These are phyloP conservation scores for Phalacrocorax pelagicus DNA, from an alignment of 2,113 vertebrate species.

Conservation along the genomic window DNA sequence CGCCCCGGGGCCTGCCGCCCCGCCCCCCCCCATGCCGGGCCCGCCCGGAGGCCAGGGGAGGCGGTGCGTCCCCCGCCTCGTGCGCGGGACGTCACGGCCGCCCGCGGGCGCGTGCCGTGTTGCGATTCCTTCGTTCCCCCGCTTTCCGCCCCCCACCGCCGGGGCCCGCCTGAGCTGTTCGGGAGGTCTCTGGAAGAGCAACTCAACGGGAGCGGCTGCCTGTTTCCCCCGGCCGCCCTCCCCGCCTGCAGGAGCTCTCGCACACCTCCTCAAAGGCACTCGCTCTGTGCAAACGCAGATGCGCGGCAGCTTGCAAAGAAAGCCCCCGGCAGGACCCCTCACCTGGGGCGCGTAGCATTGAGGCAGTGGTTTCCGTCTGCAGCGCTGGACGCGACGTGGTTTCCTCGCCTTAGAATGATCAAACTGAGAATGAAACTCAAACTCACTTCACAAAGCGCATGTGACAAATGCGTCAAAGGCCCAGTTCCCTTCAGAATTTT, in stretches of 20 bases:
- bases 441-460: too few species aligned
- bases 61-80: too few species aligned
- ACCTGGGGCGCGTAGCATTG: too few species aligned
- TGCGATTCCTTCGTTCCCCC: background rate
- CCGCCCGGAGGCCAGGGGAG: too few species aligned
- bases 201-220: too few species aligned
- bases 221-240: background rate
- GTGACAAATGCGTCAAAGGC: fast-evolving
- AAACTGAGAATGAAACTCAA: background rate
- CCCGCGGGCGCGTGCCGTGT: background rate
- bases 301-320: background rate
- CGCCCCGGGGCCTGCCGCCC: too few species aligned
- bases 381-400: background rate
- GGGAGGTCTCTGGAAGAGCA: background rate
- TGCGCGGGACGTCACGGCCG: too few species aligned
- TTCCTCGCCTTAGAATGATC: background rate
- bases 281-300: fast-evolving
- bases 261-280: fast-evolving
- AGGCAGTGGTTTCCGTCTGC: background rate
- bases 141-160: fast-evolving
- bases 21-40: too few species aligned
- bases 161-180: background rate
- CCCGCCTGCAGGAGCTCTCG: fast-evolving
- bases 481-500: background rate
- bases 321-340: too few species aligned